These are phyloP conservation scores for Perca fluviatilis DNA, from an alignment of 2,113 vertebrate species.

Conservation along the genomic window DNA sequence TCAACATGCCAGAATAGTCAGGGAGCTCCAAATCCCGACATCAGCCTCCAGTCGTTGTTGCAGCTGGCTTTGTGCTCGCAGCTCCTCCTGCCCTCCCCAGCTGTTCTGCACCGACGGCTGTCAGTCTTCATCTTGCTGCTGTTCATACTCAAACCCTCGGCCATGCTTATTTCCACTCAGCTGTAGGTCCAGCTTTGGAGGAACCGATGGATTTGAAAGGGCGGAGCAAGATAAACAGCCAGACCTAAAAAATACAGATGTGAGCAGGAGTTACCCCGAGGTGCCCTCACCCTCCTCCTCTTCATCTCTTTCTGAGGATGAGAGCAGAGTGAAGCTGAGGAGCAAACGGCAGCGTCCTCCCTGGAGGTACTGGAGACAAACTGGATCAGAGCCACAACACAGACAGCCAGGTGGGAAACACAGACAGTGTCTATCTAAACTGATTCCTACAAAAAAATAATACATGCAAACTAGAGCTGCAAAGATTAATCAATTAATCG, in stretches of 20 bases:
- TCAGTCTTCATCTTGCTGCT: conserved; percentile 33
- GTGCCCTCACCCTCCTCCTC: conserved; percentile 47
- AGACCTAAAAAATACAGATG: conserved; percentile 45
- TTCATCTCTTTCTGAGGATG: conserved; percentile 54
- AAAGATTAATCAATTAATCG: too few relatives aligned
- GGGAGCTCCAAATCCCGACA: conserved; percentile 73
- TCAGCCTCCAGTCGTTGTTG: conserved; percentile 2
- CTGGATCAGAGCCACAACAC: conserved; percentile 72
- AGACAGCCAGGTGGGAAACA: conserved; percentile 84
- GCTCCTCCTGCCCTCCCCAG: conserved; percentile 13
- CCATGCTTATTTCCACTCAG: conserved; percentile 51
- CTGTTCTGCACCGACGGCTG: conserved; percentile 54
- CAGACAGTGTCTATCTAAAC: neutral
- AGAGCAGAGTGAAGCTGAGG: conserved; percentile 69
- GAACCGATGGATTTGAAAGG: conserved; percentile 20
- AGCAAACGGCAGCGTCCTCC: conserved; percentile 56
- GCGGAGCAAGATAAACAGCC: conserved; percentile 42
- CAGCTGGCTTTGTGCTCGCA: conserved; percentile 34
- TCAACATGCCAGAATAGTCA: conserved; percentile 81
- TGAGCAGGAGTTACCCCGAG: conserved; percentile 45
- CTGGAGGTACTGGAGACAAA: conserved; percentile 89
- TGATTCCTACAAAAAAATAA: neutral
- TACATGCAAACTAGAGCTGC: too few relatives aligned
- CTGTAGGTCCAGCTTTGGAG: conserved; percentile 34
- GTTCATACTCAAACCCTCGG: conserved; percentile 66